phyloP scores from a whole-genome alignment of 2,888 invertebrate genomes.

The Acronicta leporina region DNA sequence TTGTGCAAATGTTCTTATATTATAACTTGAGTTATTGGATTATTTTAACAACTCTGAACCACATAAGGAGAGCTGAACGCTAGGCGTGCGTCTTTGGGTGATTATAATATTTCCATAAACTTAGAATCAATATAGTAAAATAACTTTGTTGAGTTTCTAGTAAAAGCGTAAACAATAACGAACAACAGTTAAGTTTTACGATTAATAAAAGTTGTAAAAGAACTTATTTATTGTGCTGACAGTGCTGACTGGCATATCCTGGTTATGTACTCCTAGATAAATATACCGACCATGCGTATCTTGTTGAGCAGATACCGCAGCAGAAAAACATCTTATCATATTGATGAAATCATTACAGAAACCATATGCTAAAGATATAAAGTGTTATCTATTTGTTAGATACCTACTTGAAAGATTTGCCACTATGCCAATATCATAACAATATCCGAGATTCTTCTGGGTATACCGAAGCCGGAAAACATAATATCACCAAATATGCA shows the following conservation, averaged over 20 bases:
- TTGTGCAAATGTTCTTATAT: constrained; percentile 66
- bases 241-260: constrained; percentile 3
- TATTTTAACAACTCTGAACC: constrained; percentile 65
- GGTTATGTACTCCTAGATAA: constrained; percentile 12
- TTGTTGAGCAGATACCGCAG: constrained; percentile 5
- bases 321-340: constrained; percentile 24
- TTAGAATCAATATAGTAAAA: constrained; percentile 39
- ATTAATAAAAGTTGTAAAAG: constrained; percentile 4
- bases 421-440: not conserved
- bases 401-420: not conserved
- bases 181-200: constrained; percentile 1
- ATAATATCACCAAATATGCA: constrained; percentile 23
- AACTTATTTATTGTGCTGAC: not conserved
- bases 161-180: not conserved
- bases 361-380: constrained; percentile 8
- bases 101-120: constrained; percentile 60
- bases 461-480: constrained; percentile 15
- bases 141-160: constrained; percentile 38
- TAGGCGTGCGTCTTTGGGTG: constrained; percentile 62
- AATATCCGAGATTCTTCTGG: constrained; percentile 4
- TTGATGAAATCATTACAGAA: constrained; percentile 21
- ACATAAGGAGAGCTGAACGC: constrained; percentile 65
- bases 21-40: constrained; percentile 62
- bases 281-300: constrained; percentile 12
- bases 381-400: constrained; percentile 11